Conservation (phyloP, 2,797 vertebrate species). For the Mallotus villosus region DNA sequence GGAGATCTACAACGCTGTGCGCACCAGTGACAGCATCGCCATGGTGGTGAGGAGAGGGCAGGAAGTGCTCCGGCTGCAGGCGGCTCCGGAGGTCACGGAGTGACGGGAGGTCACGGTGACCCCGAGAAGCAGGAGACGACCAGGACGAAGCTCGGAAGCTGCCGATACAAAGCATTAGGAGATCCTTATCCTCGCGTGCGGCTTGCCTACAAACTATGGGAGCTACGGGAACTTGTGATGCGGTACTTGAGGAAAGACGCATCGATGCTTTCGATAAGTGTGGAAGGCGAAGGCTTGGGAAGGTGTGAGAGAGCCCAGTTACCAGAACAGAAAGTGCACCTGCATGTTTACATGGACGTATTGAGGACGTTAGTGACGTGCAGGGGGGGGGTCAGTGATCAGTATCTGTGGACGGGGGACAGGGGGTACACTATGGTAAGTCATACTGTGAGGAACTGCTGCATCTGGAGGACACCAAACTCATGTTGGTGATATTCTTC, state of each 20-base stretch:
- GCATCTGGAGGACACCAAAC: not conserved
- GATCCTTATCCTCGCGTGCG: not conserved
- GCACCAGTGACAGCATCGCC: constrained; percentile 72
- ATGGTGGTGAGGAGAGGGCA: constrained; percentile 74
- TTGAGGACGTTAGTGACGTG: not conserved
- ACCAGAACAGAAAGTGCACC: too few species aligned
- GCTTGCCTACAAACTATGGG: not conserved
- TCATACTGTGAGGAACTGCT: not conserved
- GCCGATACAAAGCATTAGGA: not conserved
- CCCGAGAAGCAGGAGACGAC: not conserved
- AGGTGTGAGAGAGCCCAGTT: not conserved
- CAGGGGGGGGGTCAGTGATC: not conserved
- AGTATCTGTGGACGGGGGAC: not conserved
- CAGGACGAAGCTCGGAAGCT: too few species aligned
- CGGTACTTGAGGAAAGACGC: not conserved
- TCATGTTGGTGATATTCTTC: not conserved
- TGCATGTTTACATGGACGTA: too few species aligned
- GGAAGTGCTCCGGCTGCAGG: constrained; percentile 74
- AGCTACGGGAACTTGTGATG: not conserved
- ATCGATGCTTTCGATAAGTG: not conserved
- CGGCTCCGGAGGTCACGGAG: constrained; percentile 78
- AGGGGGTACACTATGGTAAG: not conserved
- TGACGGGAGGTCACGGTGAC: too few species aligned
- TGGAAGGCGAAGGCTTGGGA: not conserved
- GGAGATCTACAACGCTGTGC: constrained; percentile 80